Evolutionary conservation across 2,888 invertebrate genomes (phyloP).

Genomic region (Gymnosoma rotundatum): DNA sequence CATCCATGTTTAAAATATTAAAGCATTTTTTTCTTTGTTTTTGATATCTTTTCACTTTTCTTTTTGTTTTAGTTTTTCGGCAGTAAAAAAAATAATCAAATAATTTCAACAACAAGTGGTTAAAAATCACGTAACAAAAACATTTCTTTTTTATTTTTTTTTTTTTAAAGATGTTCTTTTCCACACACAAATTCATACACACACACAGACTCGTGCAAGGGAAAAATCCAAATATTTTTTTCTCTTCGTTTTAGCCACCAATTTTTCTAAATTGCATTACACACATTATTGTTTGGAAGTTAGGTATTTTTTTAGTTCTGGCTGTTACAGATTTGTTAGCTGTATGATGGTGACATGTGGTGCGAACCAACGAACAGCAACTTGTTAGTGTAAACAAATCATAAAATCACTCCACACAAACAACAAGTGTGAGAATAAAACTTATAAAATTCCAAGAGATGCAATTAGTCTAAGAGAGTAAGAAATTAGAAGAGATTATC

Average conservation of each 20-base stretch:
- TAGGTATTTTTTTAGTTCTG: conserved; percentile 12
- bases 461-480: conserved; percentile 8
- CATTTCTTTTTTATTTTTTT: conserved; percentile 2
- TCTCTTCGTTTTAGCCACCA: conserved; percentile 41
- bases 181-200: conserved; percentile 2
- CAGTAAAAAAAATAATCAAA: conserved; percentile 1
- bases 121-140: conserved; percentile 45
- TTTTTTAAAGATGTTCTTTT: conserved; percentile 30
- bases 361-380: conserved; percentile 59
- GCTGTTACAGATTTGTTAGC: conserved; percentile 53
- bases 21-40: conserved; percentile 21
- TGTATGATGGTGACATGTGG: conserved; percentile 66
- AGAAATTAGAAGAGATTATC: conserved; percentile 7
- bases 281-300: conserved; percentile 29
- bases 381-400: conserved; percentile 57
- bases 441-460: conserved; percentile 19
- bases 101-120: conserved; percentile 47
- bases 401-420: conserved; percentile 32
- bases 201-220: neutral
- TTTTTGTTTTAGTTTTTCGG: neutral
- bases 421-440: conserved; percentile 49
- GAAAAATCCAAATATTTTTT: conserved; percentile 11
- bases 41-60: conserved; percentile 9
- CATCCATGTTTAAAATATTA: conserved; percentile 74
- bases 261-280: conserved; percentile 5